Conservation (phyloP, 2,888 invertebrate species). For the Apodemia hepburni region DNA sequence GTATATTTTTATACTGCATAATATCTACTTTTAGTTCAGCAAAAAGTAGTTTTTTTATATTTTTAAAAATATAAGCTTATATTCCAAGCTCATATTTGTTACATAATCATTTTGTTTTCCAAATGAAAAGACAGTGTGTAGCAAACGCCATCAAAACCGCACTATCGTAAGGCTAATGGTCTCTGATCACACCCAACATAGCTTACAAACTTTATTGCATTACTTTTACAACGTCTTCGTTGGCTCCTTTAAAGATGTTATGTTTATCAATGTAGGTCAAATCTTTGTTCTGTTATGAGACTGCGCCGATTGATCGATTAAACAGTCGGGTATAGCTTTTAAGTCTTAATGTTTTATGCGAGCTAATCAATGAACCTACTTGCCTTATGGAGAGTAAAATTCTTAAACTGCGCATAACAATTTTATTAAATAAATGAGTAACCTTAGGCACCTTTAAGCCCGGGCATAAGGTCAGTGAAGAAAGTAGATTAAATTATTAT, state of each 20-base stretch:
- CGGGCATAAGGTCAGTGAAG: too few species aligned
- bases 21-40: too few species aligned
- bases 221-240: conserved; percentile 34
- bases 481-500: too few species aligned
- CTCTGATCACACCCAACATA: conserved; percentile 48
- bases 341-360: conserved; percentile 19
- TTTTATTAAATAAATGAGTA: neutral
- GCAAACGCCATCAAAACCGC: conserved; percentile 52
- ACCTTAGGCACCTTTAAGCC: neutral
- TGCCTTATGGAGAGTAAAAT: neutral
- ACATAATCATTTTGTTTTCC: neutral
- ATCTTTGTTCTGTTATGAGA: conserved; percentile 31
- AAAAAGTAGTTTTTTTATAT: too few species aligned
- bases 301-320: conserved; percentile 34
- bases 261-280: conserved; percentile 31
- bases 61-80: too few species aligned
- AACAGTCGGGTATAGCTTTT: conserved; percentile 25
- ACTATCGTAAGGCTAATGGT: conserved; percentile 67
- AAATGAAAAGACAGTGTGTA: conserved; percentile 38
- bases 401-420: neutral
- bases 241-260: conserved; percentile 14
- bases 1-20: too few species aligned
- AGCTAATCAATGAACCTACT: neutral
- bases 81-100: neutral
- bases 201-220: conserved; percentile 54